Conservation (phyloP, 2,888 invertebrate genomes). For the Apoda limacodes region DNA sequence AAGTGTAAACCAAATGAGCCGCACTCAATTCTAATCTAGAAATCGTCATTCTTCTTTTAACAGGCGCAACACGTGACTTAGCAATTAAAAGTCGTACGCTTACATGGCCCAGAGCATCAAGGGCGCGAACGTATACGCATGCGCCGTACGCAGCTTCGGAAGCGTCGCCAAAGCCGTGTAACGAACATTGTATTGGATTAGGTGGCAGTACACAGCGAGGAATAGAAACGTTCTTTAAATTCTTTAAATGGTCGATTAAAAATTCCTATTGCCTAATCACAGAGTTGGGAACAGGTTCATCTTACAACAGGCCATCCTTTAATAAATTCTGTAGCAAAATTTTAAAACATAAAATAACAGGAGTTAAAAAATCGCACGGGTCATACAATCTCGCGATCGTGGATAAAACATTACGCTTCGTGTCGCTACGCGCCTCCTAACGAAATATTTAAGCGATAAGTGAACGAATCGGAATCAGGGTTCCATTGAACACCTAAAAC, state of each 20-base stretch:
- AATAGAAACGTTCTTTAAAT: neutral
- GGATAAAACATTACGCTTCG: conserved; percentile 1
- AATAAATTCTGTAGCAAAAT: conserved; percentile 4
- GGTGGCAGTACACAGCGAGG: conserved; percentile 3
- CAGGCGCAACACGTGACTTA: conserved; percentile 2
- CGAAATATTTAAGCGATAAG: no score
- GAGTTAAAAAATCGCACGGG: conserved; percentile 4
- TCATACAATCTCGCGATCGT: conserved; percentile 2
- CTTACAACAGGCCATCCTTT: conserved; percentile 5
- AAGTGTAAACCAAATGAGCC: conserved; percentile 1
- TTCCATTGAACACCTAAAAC: no score
- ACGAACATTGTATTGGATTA: no score
- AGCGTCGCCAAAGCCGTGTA: conserved; percentile 1
- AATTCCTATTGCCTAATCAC: conserved; percentile 4
- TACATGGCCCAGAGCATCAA: conserved; percentile 1
- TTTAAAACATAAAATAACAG: conserved; percentile 7
- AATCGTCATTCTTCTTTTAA: conserved; percentile 1
- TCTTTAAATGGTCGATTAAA: conserved; percentile 4
- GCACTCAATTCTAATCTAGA: conserved; percentile 3
- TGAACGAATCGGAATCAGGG: no score
- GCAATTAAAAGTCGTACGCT: conserved; percentile 1
- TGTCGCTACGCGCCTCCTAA: no score
- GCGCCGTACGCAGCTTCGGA: conserved; percentile 2
- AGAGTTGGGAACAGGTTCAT: conserved; percentile 4
- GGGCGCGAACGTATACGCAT: neutral